Conservation (phyloP, 2,888 invertebrate species). For the Lasioglossum zephyrum region DNA sequence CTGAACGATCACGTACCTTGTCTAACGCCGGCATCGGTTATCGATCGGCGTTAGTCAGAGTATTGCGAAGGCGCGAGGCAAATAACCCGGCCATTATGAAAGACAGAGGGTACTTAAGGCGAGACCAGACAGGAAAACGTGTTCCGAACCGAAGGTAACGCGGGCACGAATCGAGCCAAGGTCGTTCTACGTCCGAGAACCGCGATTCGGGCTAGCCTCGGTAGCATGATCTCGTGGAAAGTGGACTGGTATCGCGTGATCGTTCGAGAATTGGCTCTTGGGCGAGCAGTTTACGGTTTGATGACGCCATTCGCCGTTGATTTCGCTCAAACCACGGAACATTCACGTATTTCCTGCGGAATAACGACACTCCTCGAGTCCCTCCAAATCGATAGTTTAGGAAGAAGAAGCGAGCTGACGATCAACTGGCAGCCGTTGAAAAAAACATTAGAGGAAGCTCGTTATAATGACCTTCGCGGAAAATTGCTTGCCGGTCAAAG, state of each 20-base stretch:
- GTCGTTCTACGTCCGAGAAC: constrained; percentile 58
- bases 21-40: background rate
- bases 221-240: constrained; percentile 37
- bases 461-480: background rate
- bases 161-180: constrained; percentile 47
- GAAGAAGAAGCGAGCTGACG: background rate
- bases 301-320: constrained; percentile 19
- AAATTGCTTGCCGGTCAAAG: background rate
- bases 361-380: background rate
- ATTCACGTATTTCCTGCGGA: background rate
- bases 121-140: constrained; percentile 37
- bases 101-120: constrained; percentile 15
- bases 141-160: constrained; percentile 45
- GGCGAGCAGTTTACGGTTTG: constrained; percentile 6
- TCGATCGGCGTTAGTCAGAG: constrained; percentile 23
- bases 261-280: constrained; percentile 17
- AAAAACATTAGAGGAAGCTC: background rate
- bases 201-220: constrained; percentile 47
- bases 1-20: background rate
- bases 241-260: constrained; percentile 14
- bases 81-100: constrained; percentile 26
- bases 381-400: background rate
- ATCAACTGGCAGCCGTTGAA: background rate
- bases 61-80: constrained; percentile 17
- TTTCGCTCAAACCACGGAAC: constrained; percentile 1